Conservation (phyloP, 1,140 invertebrate species). For the Potamilus streckersoni region DNA sequence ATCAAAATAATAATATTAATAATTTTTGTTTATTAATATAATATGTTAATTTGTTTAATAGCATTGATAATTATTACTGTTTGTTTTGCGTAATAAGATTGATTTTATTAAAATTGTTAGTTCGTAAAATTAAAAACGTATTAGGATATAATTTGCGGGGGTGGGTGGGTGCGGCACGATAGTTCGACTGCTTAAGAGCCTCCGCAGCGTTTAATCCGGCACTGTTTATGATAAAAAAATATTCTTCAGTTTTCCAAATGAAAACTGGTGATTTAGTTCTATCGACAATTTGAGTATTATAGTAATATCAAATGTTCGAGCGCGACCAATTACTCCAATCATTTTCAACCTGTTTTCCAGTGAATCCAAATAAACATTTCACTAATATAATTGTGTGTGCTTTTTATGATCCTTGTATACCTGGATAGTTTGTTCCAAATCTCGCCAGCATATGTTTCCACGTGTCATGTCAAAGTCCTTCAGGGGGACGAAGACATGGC, state of each 20-base stretch:
- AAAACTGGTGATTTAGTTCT: neutral
- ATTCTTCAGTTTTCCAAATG: neutral
- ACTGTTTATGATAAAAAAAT: no score
- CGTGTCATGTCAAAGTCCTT: constrained; percentile 52
- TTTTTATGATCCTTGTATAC: constrained; percentile 25
- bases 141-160: no score
- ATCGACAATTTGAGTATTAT: neutral
- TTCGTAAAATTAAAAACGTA: no score
- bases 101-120: no score
- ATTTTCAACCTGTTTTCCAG: neutral
- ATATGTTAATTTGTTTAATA: no score
- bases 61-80: no score
- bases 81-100: no score
- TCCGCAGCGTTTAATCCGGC: no score
- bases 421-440: constrained; percentile 54
- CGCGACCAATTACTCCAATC: neutral
- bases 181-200: no score
- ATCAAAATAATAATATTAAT: no score
- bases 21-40: no score
- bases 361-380: neutral
- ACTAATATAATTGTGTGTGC: neutral
- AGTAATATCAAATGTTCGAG: neutral
- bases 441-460: constrained; percentile 48
- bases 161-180: no score
- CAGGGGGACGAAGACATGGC: constrained; percentile 59